Conservation (phyloP, 2,888 invertebrate species). For the Diplolepis rosae region DNA sequence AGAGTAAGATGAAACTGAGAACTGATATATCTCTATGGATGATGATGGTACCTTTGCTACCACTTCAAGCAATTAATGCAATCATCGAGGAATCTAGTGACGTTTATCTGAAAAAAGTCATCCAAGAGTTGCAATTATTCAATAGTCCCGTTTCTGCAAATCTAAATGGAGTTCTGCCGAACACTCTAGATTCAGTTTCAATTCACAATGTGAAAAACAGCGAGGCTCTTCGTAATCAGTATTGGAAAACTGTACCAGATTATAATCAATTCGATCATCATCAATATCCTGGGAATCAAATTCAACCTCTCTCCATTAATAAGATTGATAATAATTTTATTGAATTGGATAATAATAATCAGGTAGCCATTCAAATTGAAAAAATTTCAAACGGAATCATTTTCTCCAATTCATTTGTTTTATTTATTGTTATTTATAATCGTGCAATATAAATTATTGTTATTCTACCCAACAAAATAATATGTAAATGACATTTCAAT, state of each 20-base stretch:
- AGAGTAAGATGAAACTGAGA: slow-evolving; percentile 23
- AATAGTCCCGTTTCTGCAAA: slow-evolving; percentile 49
- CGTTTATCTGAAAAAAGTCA: slow-evolving; percentile 62
- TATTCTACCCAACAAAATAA: too few relatives aligned
- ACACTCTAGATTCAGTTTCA: not conserved
- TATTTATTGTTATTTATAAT: too few relatives aligned
- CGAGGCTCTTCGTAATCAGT: slow-evolving; percentile 22
- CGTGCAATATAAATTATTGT: too few relatives aligned
- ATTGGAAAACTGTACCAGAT: slow-evolving; percentile 32
- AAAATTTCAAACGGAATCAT: too few relatives aligned
- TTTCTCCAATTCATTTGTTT: too few relatives aligned
- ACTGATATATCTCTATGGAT: slow-evolving; percentile 10
- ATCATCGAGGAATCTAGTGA: slow-evolving; percentile 58
- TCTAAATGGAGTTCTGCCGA: slow-evolving; percentile 22
- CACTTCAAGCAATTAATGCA: slow-evolving; percentile 11
- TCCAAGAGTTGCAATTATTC: slow-evolving; percentile 59
- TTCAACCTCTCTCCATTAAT: not conserved
- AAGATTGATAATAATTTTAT: slow-evolving; percentile 18
- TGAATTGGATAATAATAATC: not conserved
- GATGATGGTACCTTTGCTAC: slow-evolving; percentile 11
- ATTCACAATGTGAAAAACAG: slow-evolving; percentile 25
- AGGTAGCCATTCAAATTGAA: not conserved
- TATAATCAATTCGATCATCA: slow-evolving; percentile 47
- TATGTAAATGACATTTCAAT: too few relatives aligned
- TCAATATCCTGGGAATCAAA: not conserved